Base-by-base conservation (phyloP, 2,113 vertebrate species). In the Bungarus multicinctus region DNA sequence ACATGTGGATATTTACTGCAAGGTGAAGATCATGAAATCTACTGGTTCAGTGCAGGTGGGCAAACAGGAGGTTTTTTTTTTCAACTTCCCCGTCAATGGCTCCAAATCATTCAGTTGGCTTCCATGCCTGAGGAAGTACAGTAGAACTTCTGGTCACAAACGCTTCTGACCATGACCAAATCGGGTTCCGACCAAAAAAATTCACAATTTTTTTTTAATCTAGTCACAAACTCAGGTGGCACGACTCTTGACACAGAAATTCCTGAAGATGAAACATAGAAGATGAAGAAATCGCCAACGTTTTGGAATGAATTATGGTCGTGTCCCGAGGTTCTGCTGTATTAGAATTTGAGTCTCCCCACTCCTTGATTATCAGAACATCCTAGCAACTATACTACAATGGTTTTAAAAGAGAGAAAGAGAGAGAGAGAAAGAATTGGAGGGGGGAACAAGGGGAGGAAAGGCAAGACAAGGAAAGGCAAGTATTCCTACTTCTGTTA, bases 391-490 rank as follows among this genome's bases (percentile, higher is more conserved):
- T 81, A 39, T 20, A 20, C 14, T n/a, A 39, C n/a, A 74, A 7
- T 81, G 69, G 8, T 81, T 81, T 9, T 43, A 81, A 81, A 7
- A 81, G n/a, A 39, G 18, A 43, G 34, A 81, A 43, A 39, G 34
- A 22, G 74, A 39, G 16, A 74, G 5, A 2, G 8, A 6, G 2
- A 34, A 6, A 16, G 30, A 69, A 50, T 50, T 43, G 5, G 9
- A 9, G 9, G 27, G 50, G 2, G 64, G n/a, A 7, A 0, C n/a
- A 2, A 34, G 0, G 18, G 69, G 16, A 20, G 69, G 2, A 20
- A 34, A 34, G 11, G 60, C 25, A 27, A 1, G 10, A 25, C 27
- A 30, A 69, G 64, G n/a, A 5, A 34, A 74, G 34, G 18, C 18
- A 20, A 43, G 34, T 3, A 22, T n/a, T 69, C 30, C 30, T 69